Conservation (phyloP, 2,113 vertebrate species). For the Macaca fascicularis region T2T-MFA8v1.1 NC_088375.1:31773001-31773500, state of each 20-base stretch:
- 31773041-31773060: too few relatives aligned
- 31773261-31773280: neutral
- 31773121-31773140: too few relatives aligned
- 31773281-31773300: neutral
- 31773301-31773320: neutral
- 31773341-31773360: neutral
- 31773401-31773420: neutral
- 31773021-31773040: too few relatives aligned
- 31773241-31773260: neutral
- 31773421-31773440: neutral
- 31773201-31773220: too few relatives aligned
- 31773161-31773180: too few relatives aligned
- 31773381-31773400: neutral
- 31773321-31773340: neutral
- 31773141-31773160: too few relatives aligned
- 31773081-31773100: too few relatives aligned
- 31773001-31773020: too few relatives aligned
- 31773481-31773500: neutral
- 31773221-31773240: too few relatives aligned
- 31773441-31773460: neutral
- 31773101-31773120: too few relatives aligned
- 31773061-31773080: too few relatives aligned
- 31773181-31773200: too few relatives aligned
- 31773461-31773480: neutral
- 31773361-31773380: neutral